Percentiles rank a stretch among this genome's conserved stretches.
These are phyloP conservation scores for Tamandua tetradactyla DNA, from an alignment of 2,797 vertebrate species.

Conservation along the genomic window DNA sequence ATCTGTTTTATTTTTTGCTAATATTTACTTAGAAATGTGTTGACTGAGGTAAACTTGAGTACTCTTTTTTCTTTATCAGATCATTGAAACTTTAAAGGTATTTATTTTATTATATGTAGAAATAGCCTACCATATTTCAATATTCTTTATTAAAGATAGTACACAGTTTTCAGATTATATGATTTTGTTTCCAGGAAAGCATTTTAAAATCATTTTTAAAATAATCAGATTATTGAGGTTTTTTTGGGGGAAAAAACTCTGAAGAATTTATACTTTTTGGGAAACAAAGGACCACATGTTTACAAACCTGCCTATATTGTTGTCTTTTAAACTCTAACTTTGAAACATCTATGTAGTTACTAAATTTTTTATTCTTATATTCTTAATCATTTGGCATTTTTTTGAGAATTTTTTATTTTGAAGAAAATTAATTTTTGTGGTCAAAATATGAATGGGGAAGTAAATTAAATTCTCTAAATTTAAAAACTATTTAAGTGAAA, in stretches of 20 bases:
- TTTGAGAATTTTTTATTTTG: constrained; percentile 43
- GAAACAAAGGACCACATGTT: constrained; percentile 35
- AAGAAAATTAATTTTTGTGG: neutral
- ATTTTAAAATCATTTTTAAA: constrained; percentile 57
- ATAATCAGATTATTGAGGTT: constrained; percentile 50
- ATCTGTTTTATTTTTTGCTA: constrained; percentile 62
- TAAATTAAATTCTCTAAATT: constrained; percentile 49
- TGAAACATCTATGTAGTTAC: neutral
- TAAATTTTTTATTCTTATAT: constrained; percentile 28
- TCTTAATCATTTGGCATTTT: neutral
- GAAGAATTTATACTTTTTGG: constrained; percentile 26
- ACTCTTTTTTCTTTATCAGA: constrained; percentile 48
- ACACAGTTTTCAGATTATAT: constrained; percentile 31
- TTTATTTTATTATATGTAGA: constrained; percentile 72
- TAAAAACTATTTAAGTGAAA: constrained; percentile 46
- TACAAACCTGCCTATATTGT: constrained; percentile 1
- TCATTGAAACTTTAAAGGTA: constrained; percentile 50
- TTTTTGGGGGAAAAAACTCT: constrained; percentile 21
- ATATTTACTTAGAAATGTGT: constrained; percentile 44
- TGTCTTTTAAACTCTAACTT: neutral
- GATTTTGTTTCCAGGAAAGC: constrained; percentile 47
- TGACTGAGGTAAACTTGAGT: constrained; percentile 58
- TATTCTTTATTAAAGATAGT: constrained; percentile 29
- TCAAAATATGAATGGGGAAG: constrained; percentile 50
- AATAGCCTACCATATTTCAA: neutral